Evolutionary conservation across 2,888 invertebrate genomes (phyloP).

Genomic region (Drosophila suboccidentalis): DNA sequence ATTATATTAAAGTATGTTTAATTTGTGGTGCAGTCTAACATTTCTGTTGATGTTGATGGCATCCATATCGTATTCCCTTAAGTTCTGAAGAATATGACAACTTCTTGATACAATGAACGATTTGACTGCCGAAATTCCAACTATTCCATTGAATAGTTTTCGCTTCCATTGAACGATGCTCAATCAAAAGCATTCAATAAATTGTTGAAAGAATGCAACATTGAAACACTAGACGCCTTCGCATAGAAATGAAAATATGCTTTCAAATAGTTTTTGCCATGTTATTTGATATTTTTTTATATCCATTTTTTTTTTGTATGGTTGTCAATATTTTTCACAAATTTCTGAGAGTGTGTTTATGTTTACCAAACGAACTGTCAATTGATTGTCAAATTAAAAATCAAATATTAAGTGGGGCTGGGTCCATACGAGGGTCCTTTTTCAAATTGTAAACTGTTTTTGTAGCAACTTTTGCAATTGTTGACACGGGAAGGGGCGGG

Average conservation of each 20-base stretch:
- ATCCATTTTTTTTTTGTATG: slow-evolving; percentile 8
- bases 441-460: slow-evolving; percentile 72
- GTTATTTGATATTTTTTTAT: slow-evolving; percentile 73
- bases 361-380: slow-evolving; percentile 80
- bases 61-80: no score
- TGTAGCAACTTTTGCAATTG: slow-evolving; percentile 63
- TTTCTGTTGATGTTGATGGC: neutral
- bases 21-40: neutral
- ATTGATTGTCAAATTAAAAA: slow-evolving; percentile 82
- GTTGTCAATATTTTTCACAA: slow-evolving; percentile 68
- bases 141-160: slow-evolving; percentile 14
- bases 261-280: slow-evolving; percentile 53
- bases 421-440: slow-evolving; percentile 42
- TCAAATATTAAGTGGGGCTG: slow-evolving; percentile 38
- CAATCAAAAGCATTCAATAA: slow-evolving; percentile 53
- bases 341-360: slow-evolving; percentile 57
- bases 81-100: neutral
- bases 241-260: slow-evolving; percentile 30
- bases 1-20: neutral
- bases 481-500: slow-evolving; percentile 31
- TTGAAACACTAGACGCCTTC: slow-evolving; percentile 30
- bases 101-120: neutral
- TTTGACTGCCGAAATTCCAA: neutral
- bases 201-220: slow-evolving; percentile 34
- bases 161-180: slow-evolving; percentile 7